Evolutionary conservation across 2,888 invertebrate species (phyloP).

Genomic region (Cataglyphis altisquamis): DNA sequence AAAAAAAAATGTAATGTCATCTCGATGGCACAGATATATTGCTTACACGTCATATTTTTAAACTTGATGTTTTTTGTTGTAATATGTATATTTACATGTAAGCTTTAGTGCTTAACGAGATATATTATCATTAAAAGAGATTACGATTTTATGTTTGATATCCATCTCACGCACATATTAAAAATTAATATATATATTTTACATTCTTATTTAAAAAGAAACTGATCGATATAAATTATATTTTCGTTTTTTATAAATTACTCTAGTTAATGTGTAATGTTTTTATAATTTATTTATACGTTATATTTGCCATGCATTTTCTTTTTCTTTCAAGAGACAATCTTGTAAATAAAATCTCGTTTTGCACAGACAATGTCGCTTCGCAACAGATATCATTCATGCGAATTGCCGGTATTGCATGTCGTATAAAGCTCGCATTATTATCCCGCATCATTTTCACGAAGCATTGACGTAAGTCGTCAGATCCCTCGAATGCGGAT

Average conservation of each 20-base stretch:
- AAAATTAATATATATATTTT: constrained; percentile 4
- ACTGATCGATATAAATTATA: background rate
- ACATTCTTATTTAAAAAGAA: background rate
- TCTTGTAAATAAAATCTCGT: background rate
- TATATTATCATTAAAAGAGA: background rate
- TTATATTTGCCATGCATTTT: background rate
- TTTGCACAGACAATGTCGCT: background rate
- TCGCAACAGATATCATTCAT: constrained; percentile 5
- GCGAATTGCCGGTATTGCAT: background rate
- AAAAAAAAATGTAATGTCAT: background rate
- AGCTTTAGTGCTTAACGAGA: background rate
- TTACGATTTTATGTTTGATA: background rate
- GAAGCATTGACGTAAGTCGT: constrained; percentile 15
- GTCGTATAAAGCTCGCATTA: constrained; percentile 13
- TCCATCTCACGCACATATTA: background rate
- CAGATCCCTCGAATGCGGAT: constrained; percentile 21
- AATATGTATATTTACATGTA: background rate
- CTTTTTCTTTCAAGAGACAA: background rate
- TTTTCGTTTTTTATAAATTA: background rate
- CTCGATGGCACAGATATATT: background rate
- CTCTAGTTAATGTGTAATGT: background rate
- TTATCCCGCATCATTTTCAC: constrained; percentile 19
- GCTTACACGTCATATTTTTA: background rate
- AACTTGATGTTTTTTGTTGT: background rate
- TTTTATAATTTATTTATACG: background rate